Evolutionary conservation across 1,140 invertebrate species (phyloP).

Genomic region (Zaprionus ornatus): DNA sequence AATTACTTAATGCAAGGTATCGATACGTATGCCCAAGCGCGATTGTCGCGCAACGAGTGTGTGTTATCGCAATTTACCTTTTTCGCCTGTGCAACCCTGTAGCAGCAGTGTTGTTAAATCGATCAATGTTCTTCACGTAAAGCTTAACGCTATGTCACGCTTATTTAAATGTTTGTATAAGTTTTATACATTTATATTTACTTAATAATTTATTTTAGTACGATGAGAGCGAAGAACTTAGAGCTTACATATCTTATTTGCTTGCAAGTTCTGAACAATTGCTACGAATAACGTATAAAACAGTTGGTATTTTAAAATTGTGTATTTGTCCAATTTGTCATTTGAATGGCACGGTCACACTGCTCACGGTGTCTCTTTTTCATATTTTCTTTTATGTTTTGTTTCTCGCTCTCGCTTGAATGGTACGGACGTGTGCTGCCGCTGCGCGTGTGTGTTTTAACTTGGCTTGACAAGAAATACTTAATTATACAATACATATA

Average conservation of each 20-base stretch:
- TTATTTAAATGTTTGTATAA: neutral
- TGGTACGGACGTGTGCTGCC: conserved; percentile 58
- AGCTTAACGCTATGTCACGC: conserved; percentile 16
- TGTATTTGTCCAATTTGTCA: neutral
- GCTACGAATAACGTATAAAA: neutral
- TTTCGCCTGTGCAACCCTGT: neutral
- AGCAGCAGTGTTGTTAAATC: neutral
- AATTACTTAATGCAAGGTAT: conserved; percentile 16
- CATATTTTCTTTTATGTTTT: conserved; percentile 47
- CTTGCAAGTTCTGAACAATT: neutral
- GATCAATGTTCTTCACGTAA: neutral
- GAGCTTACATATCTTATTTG: neutral
- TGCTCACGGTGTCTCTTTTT: conserved; percentile 32
- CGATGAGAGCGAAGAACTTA: neutral
- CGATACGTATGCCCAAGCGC: neutral
- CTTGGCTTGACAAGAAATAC: conserved; percentile 54
- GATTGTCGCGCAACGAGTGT: neutral
- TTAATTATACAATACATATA: conserved; percentile 67
- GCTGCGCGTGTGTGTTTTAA: conserved; percentile 58
- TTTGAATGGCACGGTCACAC: neutral
- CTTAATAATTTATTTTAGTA: neutral
- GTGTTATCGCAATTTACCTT: neutral
- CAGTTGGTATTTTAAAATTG: conserved; percentile 2
- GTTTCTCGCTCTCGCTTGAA: conserved; percentile 55
- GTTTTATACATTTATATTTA: neutral